Percentiles rank a stretch among this genome's conserved stretches.
Conservation (phyloP, 2,113 vertebrate species). For the Nibea coibor region DNA sequence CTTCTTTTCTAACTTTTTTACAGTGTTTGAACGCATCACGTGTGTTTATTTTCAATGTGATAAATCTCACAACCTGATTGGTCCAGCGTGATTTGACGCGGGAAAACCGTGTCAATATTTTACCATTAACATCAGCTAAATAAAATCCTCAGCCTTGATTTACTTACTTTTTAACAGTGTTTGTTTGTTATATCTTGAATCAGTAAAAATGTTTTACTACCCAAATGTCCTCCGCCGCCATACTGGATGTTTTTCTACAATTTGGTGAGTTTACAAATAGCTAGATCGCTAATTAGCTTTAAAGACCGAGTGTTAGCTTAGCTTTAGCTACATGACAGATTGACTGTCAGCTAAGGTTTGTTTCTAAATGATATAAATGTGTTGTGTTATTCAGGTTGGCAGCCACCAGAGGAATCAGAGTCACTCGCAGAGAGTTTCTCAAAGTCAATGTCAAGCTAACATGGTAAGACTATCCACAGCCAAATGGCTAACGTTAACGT, state of each 20-base stretch:
- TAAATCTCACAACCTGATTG: conserved; percentile 47
- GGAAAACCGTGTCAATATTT: conserved; percentile 20
- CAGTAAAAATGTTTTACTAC: conserved; percentile 87
- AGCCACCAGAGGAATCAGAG: conserved; percentile 82
- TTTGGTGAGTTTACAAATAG: conserved; percentile 82
- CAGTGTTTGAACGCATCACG: conserved; percentile 14
- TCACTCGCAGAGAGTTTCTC: conserved; percentile 85
- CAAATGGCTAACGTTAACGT: not conserved
- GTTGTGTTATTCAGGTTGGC: conserved; percentile 82
- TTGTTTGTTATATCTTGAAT: not conserved
- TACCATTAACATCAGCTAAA: too few species aligned
- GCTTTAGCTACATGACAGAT: not conserved
- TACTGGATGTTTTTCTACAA: conserved; percentile 87
- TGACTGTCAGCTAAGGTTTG: not conserved
- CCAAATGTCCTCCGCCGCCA: conserved; percentile 87
- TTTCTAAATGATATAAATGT: not conserved
- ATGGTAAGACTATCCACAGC: conserved; percentile 76
- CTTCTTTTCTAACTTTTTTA: not conserved
- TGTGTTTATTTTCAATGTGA: not conserved
- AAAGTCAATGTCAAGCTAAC: conserved; percentile 85
- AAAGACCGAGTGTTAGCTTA: not conserved
- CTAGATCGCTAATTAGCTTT: not conserved
- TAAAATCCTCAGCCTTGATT: not conserved
- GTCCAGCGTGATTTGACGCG: conserved; percentile 17
- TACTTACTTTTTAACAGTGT: not conserved